These are phyloP conservation scores for Gastrophryne carolinensis DNA, from an alignment of 2,797 vertebrate genomes.

Conservation along the genomic window DNA sequence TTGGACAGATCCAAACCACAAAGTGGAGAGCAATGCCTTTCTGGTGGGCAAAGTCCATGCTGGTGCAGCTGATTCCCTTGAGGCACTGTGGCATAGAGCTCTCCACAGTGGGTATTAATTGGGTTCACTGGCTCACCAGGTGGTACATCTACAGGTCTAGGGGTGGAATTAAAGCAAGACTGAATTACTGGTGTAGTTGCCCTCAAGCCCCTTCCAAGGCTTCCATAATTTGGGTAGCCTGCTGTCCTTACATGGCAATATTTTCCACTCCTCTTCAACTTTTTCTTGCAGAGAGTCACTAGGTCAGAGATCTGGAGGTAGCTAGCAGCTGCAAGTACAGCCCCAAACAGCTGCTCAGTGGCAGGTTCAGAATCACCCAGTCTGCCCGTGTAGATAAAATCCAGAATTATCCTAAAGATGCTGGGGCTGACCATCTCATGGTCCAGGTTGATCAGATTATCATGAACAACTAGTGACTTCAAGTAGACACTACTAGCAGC, in stretches of 20 bases:
- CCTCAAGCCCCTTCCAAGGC: slow-evolving; percentile 77
- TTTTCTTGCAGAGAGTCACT: slow-evolving; percentile 97
- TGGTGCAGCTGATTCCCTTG: slow-evolving; percentile 75
- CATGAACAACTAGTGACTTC: slow-evolving; percentile 97
- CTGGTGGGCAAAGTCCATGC: slow-evolving; percentile 75
- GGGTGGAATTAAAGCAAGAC: slow-evolving; percentile 76
- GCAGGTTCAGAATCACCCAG: slow-evolving; percentile 84
- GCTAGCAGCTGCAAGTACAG: slow-evolving; percentile 93
- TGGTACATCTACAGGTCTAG: slow-evolving; percentile 60
- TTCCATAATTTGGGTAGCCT: slow-evolving; percentile 71
- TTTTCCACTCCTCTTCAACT: slow-evolving; percentile 89
- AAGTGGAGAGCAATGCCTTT: slow-evolving; percentile 88
- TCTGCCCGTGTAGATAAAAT: slow-evolving; percentile 98
- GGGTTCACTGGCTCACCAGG: slow-evolving; percentile 62
- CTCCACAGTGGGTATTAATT: slow-evolving; percentile 84
- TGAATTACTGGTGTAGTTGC: slow-evolving; percentile 92
- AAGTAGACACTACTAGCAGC: slow-evolving; percentile 99
- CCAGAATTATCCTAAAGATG: slow-evolving; percentile 95
- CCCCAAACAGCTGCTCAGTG: slow-evolving; percentile 87
- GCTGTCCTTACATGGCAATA: slow-evolving; percentile 85
- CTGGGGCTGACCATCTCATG: slow-evolving; percentile 99
- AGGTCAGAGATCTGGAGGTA: slow-evolving; percentile 97
- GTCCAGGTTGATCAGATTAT: slow-evolving; percentile 98
- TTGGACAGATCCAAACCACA: slow-evolving; percentile 95
- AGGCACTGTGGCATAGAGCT: slow-evolving; percentile 83